Base-by-base conservation (phyloP, 2,888 invertebrate genomes). In the Ophion ellenae region DNA sequence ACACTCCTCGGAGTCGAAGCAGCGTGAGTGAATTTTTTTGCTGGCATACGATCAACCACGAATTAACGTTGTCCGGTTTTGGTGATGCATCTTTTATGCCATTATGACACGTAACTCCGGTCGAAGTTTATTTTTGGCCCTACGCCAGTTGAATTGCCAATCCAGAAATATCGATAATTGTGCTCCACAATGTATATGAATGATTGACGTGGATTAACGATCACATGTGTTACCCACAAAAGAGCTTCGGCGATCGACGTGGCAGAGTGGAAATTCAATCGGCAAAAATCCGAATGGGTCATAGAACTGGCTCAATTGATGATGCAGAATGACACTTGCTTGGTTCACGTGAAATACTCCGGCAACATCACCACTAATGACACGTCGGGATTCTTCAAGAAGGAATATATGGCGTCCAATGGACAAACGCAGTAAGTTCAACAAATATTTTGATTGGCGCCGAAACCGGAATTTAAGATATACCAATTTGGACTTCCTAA, bases 301-400 rank as follows among this genome's bases (percentile, higher is more conserved):
- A 94, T 97, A 2, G 94, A 95, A 74, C 93, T 97, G 4, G 96
- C 96, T 75, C 95, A 95, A 85, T 91, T 94, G 14, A 91, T 97
- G 5, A 94, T 95, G 4, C 95, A 95, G 71, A 95, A 95, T 0
- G 94, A 96, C 0, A 95, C 94, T 17, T 96, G 96, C 61, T 95
- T 96, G 89, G 90, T 97, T 20, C 95, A 96, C 87, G 95, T 97
- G 69, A 94, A 94, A 2, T 97, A 96, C 91, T 95, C 95, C 83
- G 97, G 97, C 0, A 95, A 95, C 79, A 94, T 97, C 88, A 96
- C 95, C 84, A 96, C 96, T 20, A 95, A 95, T 7, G 95, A 95
- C 5, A 95, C 96, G 0, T 96, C 96, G 87, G 97, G 97, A 0
- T 95, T 97, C 83, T 97, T 97, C 91, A 96, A 96, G 90, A 96